Evolutionary conservation across 2,888 invertebrate species (phyloP).

Genomic region (Linnaemya vulpina): DNA sequence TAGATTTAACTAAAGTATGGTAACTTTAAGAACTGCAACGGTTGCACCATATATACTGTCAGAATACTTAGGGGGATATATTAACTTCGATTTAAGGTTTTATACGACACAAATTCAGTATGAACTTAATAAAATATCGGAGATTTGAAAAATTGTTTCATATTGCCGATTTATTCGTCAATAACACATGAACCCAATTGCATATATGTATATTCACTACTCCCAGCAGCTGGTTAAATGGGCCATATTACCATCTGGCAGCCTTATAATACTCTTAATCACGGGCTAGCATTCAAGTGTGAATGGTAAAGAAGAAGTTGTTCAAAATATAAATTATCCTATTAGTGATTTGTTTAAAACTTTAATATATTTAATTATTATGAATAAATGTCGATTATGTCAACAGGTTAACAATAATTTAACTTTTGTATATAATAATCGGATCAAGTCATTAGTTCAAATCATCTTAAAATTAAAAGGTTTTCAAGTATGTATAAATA

Average conservation of each 20-base stretch:
- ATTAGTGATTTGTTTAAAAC: not conserved
- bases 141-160: too few relatives aligned
- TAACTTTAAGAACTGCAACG: not conserved
- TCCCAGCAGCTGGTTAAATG: not conserved
- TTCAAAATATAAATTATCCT: not conserved
- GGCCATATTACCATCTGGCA: not conserved
- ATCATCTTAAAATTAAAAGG: conserved; percentile 49
- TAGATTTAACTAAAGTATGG: not conserved
- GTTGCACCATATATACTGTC: too few relatives aligned
- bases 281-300: not conserved
- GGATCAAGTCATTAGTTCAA: conserved; percentile 15
- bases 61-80: too few relatives aligned
- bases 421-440: conserved; percentile 19
- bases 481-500: conserved; percentile 24
- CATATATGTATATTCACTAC: too few relatives aligned
- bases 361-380: not conserved
- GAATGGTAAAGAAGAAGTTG: not conserved
- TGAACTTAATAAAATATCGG: too few relatives aligned
- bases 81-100: too few relatives aligned
- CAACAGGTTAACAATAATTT: conserved; percentile 34
- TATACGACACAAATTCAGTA: too few relatives aligned
- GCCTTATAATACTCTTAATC: not conserved
- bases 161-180: too few relatives aligned
- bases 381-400: conserved; percentile 48
- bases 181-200: too few relatives aligned